These are phyloP conservation scores for Epirrhoe tristata DNA, from an alignment of 2,888 invertebrate genomes.

Conservation along the genomic window DNA sequence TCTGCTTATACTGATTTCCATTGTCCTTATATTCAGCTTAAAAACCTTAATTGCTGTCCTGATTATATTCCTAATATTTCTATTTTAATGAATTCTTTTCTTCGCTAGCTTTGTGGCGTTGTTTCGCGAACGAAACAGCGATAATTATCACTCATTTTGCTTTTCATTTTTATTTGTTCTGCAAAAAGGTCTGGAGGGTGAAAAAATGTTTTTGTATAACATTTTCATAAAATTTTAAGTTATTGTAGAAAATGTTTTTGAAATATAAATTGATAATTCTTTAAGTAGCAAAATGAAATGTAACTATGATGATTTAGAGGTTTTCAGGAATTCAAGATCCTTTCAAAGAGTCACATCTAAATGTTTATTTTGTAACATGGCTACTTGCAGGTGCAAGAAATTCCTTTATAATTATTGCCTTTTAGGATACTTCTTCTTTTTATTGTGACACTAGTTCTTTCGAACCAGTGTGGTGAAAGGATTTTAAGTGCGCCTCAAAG, in stretches of 20 bases:
- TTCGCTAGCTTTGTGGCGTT: conserved; percentile 33
- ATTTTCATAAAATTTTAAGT: conserved; percentile 5
- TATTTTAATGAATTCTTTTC: conserved; percentile 48
- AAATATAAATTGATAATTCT: not conserved
- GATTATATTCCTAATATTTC: conserved; percentile 51
- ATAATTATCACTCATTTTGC: conserved; percentile 36
- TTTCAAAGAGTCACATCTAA: no score
- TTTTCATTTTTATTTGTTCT: conserved; percentile 28
- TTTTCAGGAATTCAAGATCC: no score
- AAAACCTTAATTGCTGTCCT: conserved; percentile 52
- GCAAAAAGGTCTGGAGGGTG: conserved; percentile 14
- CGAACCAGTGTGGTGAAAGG: no score
- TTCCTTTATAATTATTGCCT: no score
- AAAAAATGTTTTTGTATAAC: conserved; percentile 10
- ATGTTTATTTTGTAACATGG: no score
- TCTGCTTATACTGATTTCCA: conserved; percentile 1
- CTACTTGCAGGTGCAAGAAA: no score
- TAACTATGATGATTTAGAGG: no score
- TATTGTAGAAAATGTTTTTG: not conserved
- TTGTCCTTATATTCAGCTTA: conserved; percentile 6
- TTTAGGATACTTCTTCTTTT: no score
- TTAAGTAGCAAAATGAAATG: not conserved
- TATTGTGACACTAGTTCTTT: no score
- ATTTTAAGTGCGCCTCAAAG: no score
- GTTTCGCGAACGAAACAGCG: conserved; percentile 32